These are phyloP conservation scores for Parazoanthus swiftii DNA, from an alignment of 92 coral and sea anemone species.

Conservation along the genomic window DNA sequence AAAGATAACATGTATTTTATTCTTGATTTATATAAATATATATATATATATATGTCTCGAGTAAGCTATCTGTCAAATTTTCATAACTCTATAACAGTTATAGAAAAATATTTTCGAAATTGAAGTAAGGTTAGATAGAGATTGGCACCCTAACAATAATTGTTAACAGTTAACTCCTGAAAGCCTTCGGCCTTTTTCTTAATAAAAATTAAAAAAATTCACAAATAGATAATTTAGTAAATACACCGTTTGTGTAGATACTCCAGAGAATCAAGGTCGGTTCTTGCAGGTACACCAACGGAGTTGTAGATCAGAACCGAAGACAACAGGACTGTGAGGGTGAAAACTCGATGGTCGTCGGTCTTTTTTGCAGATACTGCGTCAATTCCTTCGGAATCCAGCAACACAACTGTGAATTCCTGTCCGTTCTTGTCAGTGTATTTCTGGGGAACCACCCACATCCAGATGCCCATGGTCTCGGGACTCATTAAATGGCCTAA, in stretches of 20 bases:
- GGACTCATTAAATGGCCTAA: slow-evolving; percentile 51
- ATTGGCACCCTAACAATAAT: too few relatives aligned
- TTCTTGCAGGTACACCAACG: slow-evolving; percentile 53
- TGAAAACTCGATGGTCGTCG: slow-evolving; percentile 68
- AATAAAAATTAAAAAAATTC: too few relatives aligned
- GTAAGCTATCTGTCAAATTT: too few relatives aligned
- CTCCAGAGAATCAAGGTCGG: slow-evolving; percentile 64
- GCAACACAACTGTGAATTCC: slow-evolving; percentile 69
- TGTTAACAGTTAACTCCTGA: too few relatives aligned
- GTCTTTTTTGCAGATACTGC: slow-evolving; percentile 51
- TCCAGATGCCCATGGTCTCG: slow-evolving; percentile 71
- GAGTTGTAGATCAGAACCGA: slow-evolving; percentile 84
- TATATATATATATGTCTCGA: too few relatives aligned
- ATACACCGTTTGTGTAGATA: slow-evolving; percentile 40
- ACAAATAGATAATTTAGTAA: too few relatives aligned
- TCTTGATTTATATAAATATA: too few relatives aligned
- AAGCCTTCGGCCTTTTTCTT: too few relatives aligned
- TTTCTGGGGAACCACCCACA: not conserved
- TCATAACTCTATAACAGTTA: too few relatives aligned
- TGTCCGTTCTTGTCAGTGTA: slow-evolving; percentile 49
- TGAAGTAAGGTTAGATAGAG: too few relatives aligned
- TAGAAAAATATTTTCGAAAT: too few relatives aligned
- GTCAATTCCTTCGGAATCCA: slow-evolving; percentile 84
- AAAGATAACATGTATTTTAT: too few relatives aligned
- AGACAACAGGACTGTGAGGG: slow-evolving; percentile 67